Percentiles rank a stretch among this genome's conserved stretches.
Conservation (phyloP, 2,797 vertebrate genomes). For the Diglossa cyanea region DNA sequence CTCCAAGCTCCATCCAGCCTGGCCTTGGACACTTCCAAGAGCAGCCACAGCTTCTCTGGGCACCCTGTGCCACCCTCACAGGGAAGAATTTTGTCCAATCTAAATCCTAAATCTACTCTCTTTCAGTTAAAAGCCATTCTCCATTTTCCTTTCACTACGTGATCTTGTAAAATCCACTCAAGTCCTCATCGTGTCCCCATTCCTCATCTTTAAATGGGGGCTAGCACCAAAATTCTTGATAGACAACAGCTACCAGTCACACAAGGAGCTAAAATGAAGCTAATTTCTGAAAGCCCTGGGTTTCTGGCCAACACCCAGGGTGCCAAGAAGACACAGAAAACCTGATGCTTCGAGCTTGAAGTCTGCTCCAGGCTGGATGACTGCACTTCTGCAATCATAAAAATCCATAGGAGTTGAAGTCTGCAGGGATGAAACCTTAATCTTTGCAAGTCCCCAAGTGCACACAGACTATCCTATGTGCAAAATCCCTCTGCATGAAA, state of each 20-base stretch:
- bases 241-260: not conserved
- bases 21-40: not conserved
- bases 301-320: not conserved
- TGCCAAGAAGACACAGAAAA: not conserved
- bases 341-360: fast-evolving
- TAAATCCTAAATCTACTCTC: not conserved
- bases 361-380: not conserved
- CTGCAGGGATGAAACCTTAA: not conserved
- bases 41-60: not conserved
- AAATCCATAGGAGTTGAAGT: not conserved
- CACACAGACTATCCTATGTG: fast-evolving
- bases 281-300: not conserved
- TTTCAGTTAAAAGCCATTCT: not conserved
- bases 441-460: not conserved
- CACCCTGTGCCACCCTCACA: not conserved
- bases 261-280: not conserved
- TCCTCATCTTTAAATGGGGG: not conserved
- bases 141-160: not conserved
- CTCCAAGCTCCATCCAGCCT: fast-evolving
- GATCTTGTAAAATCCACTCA: not conserved
- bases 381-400: not conserved
- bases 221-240: not conserved
- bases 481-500: not conserved
- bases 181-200: not conserved
- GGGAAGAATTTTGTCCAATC: not conserved